Evolutionary conservation across 2,888 invertebrate genomes (phyloP), one percentile per base, ranked within the genome.

Genomic region (Caenorhabditis sp.): DNA sequence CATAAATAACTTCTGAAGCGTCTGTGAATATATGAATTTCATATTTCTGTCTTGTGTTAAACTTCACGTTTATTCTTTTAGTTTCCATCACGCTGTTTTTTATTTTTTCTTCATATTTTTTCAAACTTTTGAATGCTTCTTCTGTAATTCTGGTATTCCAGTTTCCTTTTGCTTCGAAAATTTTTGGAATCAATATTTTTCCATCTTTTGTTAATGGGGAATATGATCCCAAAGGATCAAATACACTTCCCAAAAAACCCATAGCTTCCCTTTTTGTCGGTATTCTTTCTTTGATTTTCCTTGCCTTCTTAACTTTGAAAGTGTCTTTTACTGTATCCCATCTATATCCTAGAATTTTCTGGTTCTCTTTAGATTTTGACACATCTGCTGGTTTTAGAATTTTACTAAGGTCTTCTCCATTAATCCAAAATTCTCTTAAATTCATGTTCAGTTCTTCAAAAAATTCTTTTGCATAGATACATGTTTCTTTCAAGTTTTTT

Each of bases 1-100:
- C 65, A 31, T 51, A 65, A 1, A 65, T 53, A 4, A 58, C 31
- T 58, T 58, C 58, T 3, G 65, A 65, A 10, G 65, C 65, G 37
- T 65, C 65, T 10, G 58, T 58, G 26, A 65, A 59, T 21, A 65
- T 27, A n/a, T 21, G 24, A 27, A 64, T 21, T 21, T 24, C 27
- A 21, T 27, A 50, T 43, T 10, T 8, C n/a, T 5, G 53, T 51
- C 8, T 26, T 31, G 2, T 58, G n/a, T n/a, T n/a, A n/a, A n/a
- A n/a, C n/a, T n/a, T n/a, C n/a, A n/a, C n/a, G n/a, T n/a, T n/a
- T n/a, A n/a, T n/a, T n/a, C n/a, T n/a, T n/a, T n/a, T n/a, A n/a
- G n/a, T n/a, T n/a, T n/a, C n/a, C n/a, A n/a, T 17, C 19, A 27
- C 31, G 17, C 49, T n/a, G 14, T 58, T 58, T 17, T 23, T 36